A percentile compares a stretch with the other conserved stretches of the same genome.
Conservation (phyloP, 1,140 invertebrate species). For the Marisa cornuarietis region DNA sequence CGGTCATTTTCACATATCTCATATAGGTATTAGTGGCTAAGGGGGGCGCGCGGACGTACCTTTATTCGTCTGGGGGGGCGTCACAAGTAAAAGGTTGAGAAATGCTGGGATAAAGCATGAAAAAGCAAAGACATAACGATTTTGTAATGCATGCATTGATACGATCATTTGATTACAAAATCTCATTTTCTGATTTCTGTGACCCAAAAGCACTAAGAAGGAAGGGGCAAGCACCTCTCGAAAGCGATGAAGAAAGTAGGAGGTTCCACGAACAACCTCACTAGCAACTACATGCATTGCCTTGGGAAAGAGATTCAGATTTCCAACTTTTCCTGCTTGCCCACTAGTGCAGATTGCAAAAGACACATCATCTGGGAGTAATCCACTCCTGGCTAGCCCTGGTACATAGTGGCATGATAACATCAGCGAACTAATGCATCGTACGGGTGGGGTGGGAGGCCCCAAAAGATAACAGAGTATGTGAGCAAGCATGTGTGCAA, state of each 20-base stretch:
- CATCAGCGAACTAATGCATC: background rate
- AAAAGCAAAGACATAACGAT: too few species aligned
- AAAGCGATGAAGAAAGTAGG: slow-evolving; percentile 47
- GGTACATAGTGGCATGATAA: slow-evolving; percentile 11
- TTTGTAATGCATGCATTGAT: too few species aligned
- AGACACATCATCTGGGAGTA: slow-evolving; percentile 76
- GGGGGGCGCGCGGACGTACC: too few species aligned
- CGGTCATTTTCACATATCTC: too few species aligned
- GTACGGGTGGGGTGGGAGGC: background rate
- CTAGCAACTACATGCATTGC: slow-evolving; percentile 88
- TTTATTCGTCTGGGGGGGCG: too few species aligned
- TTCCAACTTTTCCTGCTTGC: slow-evolving; percentile 92
- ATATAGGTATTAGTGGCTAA: too few species aligned
- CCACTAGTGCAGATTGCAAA: slow-evolving; percentile 89
- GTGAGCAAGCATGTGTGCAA: too few species aligned
- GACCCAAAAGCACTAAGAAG: too few species aligned
- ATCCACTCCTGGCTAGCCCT: slow-evolving; percentile 71
- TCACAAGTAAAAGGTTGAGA: too few species aligned
- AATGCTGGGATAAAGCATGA: too few species aligned
- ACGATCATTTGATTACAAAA: too few species aligned
- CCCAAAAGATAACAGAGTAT: background rate
- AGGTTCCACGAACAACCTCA: slow-evolving; percentile 68
- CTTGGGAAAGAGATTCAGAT: slow-evolving; percentile 89
- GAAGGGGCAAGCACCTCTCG: slow-evolving; percentile 32
- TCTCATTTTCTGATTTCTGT: too few species aligned